phyloP scores from a whole-genome alignment of 2,113 vertebrate species.

The Onychostruthus taczanowskii region DNA sequence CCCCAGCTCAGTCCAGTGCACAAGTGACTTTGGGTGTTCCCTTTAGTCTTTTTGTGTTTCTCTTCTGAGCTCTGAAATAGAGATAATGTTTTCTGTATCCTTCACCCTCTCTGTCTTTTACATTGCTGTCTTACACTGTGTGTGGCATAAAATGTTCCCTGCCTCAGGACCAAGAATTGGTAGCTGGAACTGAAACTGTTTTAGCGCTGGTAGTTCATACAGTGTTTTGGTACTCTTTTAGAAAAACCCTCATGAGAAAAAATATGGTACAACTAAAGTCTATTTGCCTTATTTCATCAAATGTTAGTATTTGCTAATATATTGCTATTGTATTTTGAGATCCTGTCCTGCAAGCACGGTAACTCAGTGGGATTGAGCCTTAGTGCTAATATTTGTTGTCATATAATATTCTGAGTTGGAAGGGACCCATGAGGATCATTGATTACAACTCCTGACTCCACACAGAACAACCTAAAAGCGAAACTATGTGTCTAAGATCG shows the following conservation, averaged over 20 bases:
- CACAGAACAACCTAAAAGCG: background rate
- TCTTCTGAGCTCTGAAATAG: background rate
- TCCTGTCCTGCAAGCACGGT: background rate
- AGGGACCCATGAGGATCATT: rapidly evolving
- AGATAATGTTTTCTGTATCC: background rate
- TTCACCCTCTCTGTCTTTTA: background rate
- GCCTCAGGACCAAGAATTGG: background rate
- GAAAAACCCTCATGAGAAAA: background rate
- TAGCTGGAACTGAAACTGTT: background rate
- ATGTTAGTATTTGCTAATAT: background rate
- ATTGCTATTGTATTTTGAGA: background rate
- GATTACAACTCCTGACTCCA: background rate
- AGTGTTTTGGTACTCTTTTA: background rate
- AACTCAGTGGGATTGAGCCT: background rate
- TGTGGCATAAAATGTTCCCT: background rate
- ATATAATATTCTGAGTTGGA: background rate
- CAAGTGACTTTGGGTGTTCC: background rate
- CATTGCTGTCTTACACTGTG: background rate
- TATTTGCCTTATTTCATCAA: background rate
- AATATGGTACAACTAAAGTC: background rate
- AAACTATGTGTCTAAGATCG: rapidly evolving
- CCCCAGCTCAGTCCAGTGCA: background rate
- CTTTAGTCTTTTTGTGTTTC: background rate
- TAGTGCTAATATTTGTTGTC: background rate
- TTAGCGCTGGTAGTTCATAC: background rate